Evolutionary conservation across 37 sponge, comb jelly and placozoan species (phyloP).

Genomic region (Oopsacas minuta): DNA sequence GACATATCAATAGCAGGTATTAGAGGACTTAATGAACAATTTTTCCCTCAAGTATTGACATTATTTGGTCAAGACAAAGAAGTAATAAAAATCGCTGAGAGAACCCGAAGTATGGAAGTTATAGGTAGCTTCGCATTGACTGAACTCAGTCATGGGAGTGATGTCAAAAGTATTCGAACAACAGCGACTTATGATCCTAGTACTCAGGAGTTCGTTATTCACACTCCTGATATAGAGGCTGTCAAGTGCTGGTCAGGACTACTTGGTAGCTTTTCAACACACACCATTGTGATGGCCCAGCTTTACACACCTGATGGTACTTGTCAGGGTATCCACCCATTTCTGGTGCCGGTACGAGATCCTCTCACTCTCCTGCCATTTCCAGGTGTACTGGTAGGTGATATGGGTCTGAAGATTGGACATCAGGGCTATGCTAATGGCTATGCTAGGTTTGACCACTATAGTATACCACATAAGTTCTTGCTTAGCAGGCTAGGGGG

Average conservation of each 20-base stretch:
- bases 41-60: not conserved
- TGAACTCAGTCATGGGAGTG: constrained; percentile 89
- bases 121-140: constrained; percentile 92
- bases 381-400: constrained; percentile 82
- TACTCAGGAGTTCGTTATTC: constrained; percentile 77
- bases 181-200: constrained; percentile 83
- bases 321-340: constrained; percentile 83
- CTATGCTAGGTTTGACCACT: constrained; percentile 47
- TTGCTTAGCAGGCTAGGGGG: constrained; percentile 50
- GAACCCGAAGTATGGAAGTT: constrained; percentile 21
- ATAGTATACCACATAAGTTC: constrained; percentile 63
- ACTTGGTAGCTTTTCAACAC: constrained; percentile 70
- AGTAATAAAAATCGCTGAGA: not conserved
- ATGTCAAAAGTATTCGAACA: constrained; percentile 71
- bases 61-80: not conserved
- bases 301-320: constrained; percentile 69
- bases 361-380: constrained; percentile 31
- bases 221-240: constrained; percentile 89
- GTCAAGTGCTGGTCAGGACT: constrained; percentile 86
- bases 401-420: constrained; percentile 86
- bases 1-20: constrained; percentile 8
- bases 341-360: constrained; percentile 82
- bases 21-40: not conserved
- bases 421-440: constrained; percentile 79
- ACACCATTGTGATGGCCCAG: constrained; percentile 80